phyloP scores from a whole-genome alignment of 2,113 vertebrate genomes.

The Myiozetetes cayanensis region DNA sequence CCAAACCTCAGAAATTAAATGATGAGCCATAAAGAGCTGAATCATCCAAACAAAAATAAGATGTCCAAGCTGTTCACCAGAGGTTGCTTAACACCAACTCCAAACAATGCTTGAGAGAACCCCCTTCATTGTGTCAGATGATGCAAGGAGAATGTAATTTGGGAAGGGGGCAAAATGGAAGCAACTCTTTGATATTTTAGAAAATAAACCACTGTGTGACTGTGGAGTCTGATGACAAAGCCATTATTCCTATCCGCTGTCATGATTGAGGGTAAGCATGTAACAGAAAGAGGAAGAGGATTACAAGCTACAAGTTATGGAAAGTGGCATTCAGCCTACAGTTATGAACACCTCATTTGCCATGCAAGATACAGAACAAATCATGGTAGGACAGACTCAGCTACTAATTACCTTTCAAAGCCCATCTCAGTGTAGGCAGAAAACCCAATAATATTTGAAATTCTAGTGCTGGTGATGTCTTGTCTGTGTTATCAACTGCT shows the following conservation, averaged over 20 bases:
- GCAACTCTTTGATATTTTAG: neutral
- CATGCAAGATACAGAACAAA: neutral
- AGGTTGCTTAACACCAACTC: neutral
- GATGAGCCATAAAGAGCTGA: neutral
- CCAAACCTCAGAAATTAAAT: neutral
- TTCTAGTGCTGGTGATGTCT: neutral
- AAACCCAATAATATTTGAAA: neutral
- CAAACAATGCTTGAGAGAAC: neutral
- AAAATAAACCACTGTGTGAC: neutral
- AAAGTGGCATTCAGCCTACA: neutral
- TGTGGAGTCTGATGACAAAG: no score
- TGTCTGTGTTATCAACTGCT: neutral
- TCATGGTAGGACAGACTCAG: neutral
- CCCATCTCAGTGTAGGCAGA: neutral
- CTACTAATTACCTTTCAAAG: neutral
- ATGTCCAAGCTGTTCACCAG: neutral
- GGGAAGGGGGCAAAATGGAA: no score
- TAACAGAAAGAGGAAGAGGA: neutral
- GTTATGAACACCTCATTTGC: neutral
- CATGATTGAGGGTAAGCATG: accelerated
- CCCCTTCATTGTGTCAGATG: neutral
- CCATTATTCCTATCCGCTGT: no score
- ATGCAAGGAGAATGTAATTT: neutral
- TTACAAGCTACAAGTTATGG: neutral
- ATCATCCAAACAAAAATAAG: neutral